phyloP scores from a whole-genome alignment of 2,797 vertebrate species.

The Helicolenus hilgendorfi region DNA sequence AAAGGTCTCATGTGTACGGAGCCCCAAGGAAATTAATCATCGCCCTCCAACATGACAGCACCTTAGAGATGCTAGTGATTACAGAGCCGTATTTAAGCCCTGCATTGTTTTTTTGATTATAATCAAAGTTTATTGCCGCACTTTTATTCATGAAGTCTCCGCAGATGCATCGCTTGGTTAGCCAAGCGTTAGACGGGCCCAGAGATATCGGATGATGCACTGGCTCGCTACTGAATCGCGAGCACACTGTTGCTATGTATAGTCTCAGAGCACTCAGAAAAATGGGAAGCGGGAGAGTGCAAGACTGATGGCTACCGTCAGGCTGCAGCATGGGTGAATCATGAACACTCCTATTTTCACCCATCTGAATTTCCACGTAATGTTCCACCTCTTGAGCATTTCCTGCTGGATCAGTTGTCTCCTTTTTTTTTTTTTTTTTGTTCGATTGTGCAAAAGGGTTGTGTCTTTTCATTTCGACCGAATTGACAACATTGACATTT shows the following conservation, averaged over 20 bases:
- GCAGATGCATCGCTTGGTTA: conserved; percentile 55
- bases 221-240: conserved; percentile 53
- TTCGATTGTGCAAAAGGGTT: not conserved
- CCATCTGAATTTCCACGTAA: conserved; percentile 53
- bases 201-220: conserved; percentile 75
- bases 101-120: conserved; percentile 60
- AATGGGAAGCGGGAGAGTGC: conserved; percentile 38
- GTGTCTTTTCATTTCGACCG: conserved; percentile 2
- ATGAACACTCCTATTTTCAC: conserved; percentile 56
- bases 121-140: conserved; percentile 73
- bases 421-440: conserved; percentile 32
- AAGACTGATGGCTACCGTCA: conserved; percentile 75
- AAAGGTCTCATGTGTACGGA: conserved; percentile 27
- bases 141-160: conserved; percentile 74
- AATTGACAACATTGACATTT: conserved; percentile 46
- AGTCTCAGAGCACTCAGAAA: conserved; percentile 51
- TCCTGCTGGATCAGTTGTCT: conserved; percentile 15
- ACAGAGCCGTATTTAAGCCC: conserved; percentile 56
- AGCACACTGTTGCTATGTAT: conserved; percentile 72
- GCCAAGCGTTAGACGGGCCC: conserved; percentile 58
- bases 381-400: conserved; percentile 39
- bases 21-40: conserved; percentile 66
- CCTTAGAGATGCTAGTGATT: conserved; percentile 70
- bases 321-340: conserved; percentile 65
- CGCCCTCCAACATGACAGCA: conserved; percentile 31